Conservation (phyloP, 2,888 invertebrate species). For the Patella caerulea region DNA sequence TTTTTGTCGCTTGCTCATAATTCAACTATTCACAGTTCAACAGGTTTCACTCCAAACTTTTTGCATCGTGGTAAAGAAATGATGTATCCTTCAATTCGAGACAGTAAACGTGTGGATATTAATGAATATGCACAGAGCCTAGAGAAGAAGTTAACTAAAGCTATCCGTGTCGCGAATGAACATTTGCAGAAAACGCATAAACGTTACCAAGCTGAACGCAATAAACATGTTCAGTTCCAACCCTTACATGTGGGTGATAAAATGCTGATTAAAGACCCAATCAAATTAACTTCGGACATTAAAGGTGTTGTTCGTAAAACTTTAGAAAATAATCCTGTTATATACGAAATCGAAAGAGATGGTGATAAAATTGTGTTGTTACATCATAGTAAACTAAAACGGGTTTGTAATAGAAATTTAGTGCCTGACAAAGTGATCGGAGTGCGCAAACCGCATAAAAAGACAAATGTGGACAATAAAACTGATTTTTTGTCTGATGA, state of each 20-base stretch:
- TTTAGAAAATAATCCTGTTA: background rate
- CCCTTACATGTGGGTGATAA: background rate
- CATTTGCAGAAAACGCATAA: background rate
- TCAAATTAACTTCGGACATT: background rate
- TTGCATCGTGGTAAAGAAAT: background rate
- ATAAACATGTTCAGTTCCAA: background rate
- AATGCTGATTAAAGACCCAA: background rate
- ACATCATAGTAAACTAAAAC: background rate
- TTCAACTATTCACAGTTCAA: slow-evolving; percentile 3
- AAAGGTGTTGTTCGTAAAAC: background rate
- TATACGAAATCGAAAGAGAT: background rate
- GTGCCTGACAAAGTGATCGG: background rate
- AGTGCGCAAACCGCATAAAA: background rate
- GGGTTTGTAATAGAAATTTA: background rate
- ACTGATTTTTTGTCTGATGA: background rate
- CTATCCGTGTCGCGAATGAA: background rate
- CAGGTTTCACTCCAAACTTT: slow-evolving; percentile 3
- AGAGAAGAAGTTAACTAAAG: background rate
- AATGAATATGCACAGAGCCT: background rate
- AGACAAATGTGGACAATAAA: background rate
- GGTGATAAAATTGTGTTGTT: background rate
- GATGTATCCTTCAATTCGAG: no score
- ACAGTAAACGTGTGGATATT: no score
- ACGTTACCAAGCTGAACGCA: background rate
- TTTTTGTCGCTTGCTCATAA: slow-evolving; percentile 10